Evolutionary conservation across 2,888 invertebrate species (phyloP).

Genomic region (Tetragonisca angustula): DNA sequence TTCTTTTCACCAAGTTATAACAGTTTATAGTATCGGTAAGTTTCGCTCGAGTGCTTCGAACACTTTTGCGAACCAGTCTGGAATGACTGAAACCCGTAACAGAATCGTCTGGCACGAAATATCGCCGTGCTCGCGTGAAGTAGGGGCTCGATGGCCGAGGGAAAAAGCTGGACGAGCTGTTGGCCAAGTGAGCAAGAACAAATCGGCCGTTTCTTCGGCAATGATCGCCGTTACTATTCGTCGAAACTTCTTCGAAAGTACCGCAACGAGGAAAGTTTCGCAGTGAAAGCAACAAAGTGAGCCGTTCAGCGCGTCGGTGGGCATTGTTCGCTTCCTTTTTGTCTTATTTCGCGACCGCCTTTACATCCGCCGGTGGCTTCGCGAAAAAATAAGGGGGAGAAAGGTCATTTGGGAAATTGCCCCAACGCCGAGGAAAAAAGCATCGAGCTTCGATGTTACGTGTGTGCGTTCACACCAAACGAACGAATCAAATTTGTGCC

Average conservation of each 20-base stretch:
- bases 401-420: constrained; percentile 20
- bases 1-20: too few species aligned
- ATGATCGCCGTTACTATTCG: constrained; percentile 60
- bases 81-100: not conserved
- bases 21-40: too few species aligned
- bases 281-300: constrained; percentile 63
- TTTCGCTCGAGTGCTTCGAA: too few species aligned
- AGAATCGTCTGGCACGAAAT: constrained; percentile 15
- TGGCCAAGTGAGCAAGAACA: constrained; percentile 54
- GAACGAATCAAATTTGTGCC: too few species aligned
- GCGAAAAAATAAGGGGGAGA: not conserved
- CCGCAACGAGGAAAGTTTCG: constrained; percentile 61
- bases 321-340: constrained; percentile 64
- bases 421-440: not conserved
- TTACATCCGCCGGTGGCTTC: constrained; percentile 30
- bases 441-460: too few species aligned
- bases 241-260: constrained; percentile 60
- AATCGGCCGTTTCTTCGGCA: constrained; percentile 55
- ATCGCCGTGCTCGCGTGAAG: not conserved
- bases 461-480: too few species aligned
- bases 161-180: constrained; percentile 24
- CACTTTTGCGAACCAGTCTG: not conserved
- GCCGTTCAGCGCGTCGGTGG: constrained; percentile 59
- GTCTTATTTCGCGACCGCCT: constrained; percentile 52
- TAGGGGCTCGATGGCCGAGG: not conserved